Percentiles rank a stretch among this genome's conserved stretches.
These are phyloP conservation scores for Oceanodroma leucorhoa DNA, from an alignment of 2,797 vertebrate genomes.

Conservation along the genomic window DNA sequence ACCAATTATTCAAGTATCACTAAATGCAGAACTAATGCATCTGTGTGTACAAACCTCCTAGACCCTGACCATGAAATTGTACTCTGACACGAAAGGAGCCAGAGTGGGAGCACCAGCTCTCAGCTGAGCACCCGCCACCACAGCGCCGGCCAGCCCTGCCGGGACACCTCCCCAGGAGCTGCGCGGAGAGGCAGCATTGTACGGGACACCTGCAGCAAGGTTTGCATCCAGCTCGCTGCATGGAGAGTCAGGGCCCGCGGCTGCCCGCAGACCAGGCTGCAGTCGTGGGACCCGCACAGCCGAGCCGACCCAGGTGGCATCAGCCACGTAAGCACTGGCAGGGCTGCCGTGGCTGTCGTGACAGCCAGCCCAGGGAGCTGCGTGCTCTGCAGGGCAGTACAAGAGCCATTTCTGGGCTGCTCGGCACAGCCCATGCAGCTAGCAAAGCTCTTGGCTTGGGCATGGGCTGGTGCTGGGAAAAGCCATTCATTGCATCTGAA, in stretches of 20 bases:
- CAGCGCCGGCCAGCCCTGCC: background rate
- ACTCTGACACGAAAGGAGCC: background rate
- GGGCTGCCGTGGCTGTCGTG: rapidly evolving
- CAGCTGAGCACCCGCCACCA: background rate
- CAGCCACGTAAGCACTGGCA: background rate
- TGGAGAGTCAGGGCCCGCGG: background rate
- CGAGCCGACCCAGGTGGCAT: rapidly evolving
- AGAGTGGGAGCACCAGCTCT: background rate
- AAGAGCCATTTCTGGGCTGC: background rate
- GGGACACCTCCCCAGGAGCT: background rate
- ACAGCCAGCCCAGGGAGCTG: background rate
- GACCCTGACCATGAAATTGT: background rate
- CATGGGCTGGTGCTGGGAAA: background rate
- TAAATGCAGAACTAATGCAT: slow-evolving; percentile 48
- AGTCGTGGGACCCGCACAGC: background rate
- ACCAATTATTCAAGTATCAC: slow-evolving; percentile 48
- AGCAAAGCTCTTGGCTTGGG: background rate
- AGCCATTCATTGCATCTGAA: background rate
- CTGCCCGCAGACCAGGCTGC: background rate
- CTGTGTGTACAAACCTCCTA: slow-evolving; percentile 1
- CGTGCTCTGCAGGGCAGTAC: background rate
- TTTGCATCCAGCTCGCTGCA: background rate
- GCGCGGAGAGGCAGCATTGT: rapidly evolving
- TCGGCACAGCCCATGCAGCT: background rate
- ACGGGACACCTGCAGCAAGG: rapidly evolving